Base-by-base conservation (phyloP, 2,797 vertebrate genomes). In the Liasis olivaceus region DNA sequence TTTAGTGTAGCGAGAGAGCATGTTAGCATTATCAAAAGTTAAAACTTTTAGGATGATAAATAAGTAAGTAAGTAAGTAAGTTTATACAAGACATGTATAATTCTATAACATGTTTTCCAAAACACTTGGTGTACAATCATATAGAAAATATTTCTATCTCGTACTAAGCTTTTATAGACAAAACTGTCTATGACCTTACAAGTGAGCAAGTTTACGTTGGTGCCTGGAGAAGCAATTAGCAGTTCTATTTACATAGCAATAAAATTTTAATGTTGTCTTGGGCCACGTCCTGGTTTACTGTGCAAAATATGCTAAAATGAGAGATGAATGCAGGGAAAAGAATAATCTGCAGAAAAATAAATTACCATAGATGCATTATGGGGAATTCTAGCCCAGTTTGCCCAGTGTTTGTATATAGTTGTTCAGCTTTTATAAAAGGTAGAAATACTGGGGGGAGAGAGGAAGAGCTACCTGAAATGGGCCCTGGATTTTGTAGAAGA, bases 231-330 rank as follows among this genome's bases (percentile, higher is more conserved):
- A 89, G 87, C 72, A 92, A 92, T 89, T 92, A 92, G 24, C 77
- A 92, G 51, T 42, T 92, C 47, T 92, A 92, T 92, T 92, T 92
- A 92, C 87, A 92, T 66, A 89, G 87, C 60, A 89, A 89, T 92
- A 89, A 92, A 92, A 92, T 20, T 89, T 92, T 92, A 92, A 92
- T 92, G 91, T 58, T 89, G 87, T 92, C 91, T 89, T 89, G 87
- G 91, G 91, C 77, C 60, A 85, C 14, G 59, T 89, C 77, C 87
- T 89, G 64, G 87, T 92, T 85, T 92, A 89, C 62, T 89, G 22
- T 89, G 60, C 63, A 89, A 91, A 91, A 90, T 77, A 60, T 42
- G 20, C 15, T 88, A 85, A 85, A 89, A 54, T 84, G 60, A 47
- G 31, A 64, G 5, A 89, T 54, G 60, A 58, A 89, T n/a, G 31